Base-by-base conservation (phyloP, 2,113 vertebrate genomes). In the Alethe castanea region DNA sequence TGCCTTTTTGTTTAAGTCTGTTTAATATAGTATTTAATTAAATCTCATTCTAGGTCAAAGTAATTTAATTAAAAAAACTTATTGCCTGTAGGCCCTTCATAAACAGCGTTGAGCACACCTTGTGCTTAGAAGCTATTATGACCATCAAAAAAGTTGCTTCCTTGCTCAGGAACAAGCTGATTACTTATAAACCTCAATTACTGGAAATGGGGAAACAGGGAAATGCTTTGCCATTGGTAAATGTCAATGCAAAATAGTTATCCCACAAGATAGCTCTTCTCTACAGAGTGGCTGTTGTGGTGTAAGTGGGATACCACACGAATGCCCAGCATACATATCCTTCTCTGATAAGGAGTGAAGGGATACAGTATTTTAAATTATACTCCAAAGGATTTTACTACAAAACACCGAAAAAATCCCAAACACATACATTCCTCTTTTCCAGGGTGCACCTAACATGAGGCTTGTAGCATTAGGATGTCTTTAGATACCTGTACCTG, bases 1-100 rank as follows among this genome's bases (percentile, higher is more conserved):
- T 77, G 71, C 61, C 81, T 95, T 95, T 95, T 95, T 96, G 92
- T 96, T 95, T 82, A 94, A 88, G 67, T 67, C 48, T 95, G 74
- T 78, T 77, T 78, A 94, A 94, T 82, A 80, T 7, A 71, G 31
- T 76, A 79, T 94, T 92, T 95, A 96, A 96, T 96, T 96, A 92
- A 93, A 90, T 50, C n/a, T 73, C 48, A 80, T 95, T 95, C 81
- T 91, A 83, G 86, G 91, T 88, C 84, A 90, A 90, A 88, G 79
- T 70, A 81, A 83, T 91, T 91, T 84, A 90, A 95, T 91, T 85
- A 24, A 81, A 81, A 61, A 95, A 90, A 50, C 22, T 67, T 74
- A 93, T 14, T 93, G 85, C 74, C 62, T 67, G 47, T 81, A 89
- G 92, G 92, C 93, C 72, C 65, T 77, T 79, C 35, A 73, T 66